These are phyloP conservation scores for Pangasius krempfi DNA, from an alignment of 2,797 vertebrate species.

Conservation along the genomic window DNA sequence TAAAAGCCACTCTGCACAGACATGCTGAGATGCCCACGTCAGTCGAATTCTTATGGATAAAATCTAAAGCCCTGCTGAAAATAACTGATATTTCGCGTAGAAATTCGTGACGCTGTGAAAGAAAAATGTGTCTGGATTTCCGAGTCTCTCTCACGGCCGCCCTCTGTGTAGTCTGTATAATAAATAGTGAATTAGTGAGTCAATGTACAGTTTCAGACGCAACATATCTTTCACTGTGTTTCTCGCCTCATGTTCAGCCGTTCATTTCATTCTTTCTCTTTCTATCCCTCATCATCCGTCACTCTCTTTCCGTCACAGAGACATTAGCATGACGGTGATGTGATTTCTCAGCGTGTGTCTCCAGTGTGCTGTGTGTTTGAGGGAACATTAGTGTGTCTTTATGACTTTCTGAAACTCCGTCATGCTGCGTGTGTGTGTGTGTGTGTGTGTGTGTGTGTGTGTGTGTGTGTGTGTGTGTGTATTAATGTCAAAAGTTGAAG, in stretches of 20 bases:
- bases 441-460: conserved; percentile 43
- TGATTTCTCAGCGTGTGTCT: conserved; percentile 32
- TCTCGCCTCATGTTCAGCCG: not conserved
- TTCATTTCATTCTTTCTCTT: not conserved
- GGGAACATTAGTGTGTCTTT: conserved; percentile 47
- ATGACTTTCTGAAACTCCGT: conserved; percentile 40
- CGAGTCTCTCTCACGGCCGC: not conserved
- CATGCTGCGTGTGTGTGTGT: conserved; percentile 25
- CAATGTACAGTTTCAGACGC: not conserved
- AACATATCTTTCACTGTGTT: not conserved
- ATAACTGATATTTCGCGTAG: not conserved
- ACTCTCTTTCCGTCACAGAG: not conserved
- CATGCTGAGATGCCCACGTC: not conserved
- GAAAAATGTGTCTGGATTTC: not conserved
- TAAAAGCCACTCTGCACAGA: not conserved
- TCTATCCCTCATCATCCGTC: not conserved
- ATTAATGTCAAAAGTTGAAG: conserved; percentile 13
- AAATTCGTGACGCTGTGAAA: not conserved
- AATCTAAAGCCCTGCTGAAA: not conserved
- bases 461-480: conserved; percentile 32
- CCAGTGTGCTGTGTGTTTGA: conserved; percentile 15
- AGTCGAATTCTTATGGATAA: not conserved
- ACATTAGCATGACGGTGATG: conserved; percentile 37
- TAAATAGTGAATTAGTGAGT: not conserved
- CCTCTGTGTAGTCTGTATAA: not conserved